phyloP scores from a whole-genome alignment of 2,113 vertebrate genomes.

The Oenanthe oenanthe region DNA sequence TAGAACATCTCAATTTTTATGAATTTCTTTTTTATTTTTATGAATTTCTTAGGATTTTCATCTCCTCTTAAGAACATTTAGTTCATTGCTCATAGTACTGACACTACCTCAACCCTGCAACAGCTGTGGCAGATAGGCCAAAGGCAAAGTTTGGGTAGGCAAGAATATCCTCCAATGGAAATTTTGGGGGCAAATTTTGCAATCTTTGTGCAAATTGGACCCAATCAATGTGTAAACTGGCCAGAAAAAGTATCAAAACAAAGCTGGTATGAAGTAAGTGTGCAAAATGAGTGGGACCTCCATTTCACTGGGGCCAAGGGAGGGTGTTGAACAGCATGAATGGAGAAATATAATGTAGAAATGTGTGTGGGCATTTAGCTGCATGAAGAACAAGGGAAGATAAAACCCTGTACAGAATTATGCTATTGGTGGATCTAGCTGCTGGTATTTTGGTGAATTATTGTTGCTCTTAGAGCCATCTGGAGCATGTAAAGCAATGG shows the following conservation, averaged over 20 bases:
- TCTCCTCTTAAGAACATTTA: background rate
- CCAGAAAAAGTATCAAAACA: background rate
- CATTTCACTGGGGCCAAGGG: background rate
- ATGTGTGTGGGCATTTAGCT: background rate
- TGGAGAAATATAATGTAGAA: background rate
- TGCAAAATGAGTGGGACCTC: background rate
- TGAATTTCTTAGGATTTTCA: background rate
- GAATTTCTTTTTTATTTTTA: background rate
- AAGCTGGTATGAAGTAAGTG: background rate
- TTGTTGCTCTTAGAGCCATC: background rate
- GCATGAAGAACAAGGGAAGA: background rate
- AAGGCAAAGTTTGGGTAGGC: background rate
- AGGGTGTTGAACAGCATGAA: background rate
- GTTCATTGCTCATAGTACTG: background rate
- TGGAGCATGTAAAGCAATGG: background rate
- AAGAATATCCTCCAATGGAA: background rate
- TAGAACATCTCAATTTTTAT: background rate
- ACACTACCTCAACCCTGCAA: background rate
- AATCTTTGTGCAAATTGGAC: background rate
- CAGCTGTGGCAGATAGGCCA: background rate
- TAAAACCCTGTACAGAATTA: background rate
- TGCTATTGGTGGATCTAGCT: background rate
- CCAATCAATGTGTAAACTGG: background rate
- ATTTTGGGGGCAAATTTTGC: background rate
- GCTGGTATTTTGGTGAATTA: background rate